Evolutionary conservation across 2,888 invertebrate species (phyloP), one percentile per base, ranked within the genome.

Genomic region (Torymus texanus): DNA sequence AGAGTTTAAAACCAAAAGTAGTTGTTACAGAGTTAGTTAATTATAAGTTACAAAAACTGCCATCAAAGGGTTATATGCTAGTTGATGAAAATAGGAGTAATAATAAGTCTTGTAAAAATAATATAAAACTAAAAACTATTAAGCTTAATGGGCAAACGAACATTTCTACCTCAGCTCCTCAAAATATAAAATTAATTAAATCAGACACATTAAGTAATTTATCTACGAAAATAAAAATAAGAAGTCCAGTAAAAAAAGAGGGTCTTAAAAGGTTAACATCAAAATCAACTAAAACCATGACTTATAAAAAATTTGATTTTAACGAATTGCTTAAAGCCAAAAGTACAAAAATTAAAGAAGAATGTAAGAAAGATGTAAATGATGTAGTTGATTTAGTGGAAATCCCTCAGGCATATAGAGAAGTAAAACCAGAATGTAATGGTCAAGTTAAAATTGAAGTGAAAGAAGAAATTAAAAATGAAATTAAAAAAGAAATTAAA

Each of bases 261-360:
- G 41, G 41, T 14, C 21, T 14, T 3, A 77, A n/a, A 53, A 0
- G 50, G 0, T 59, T 29, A 5, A 61, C 12, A 56, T 53, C 10
- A 51, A 61, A 24, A 63, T 50, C 16, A 13, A 58, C 0, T 16
- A 63, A 18, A 24, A 5, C 3, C 14, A 13, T 2, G 12, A 10
- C 24, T 50, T 73, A 65, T 29, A 41, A 74, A 61, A 83, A 83
- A 41, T 76, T 82, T 13, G 79, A 82, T 73, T 73, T 78, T 59
- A 53, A 80, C 14, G 56, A 68, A 0, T 67, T 53, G 21, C 70
- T 76, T n/a, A 80, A 51, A 74, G 18, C n/a, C 55, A 63, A 53
- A 55, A 58, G 41, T 75, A 58, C 58, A 68, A 55, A 67, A 62
- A 56, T 66, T 50, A 73, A 62, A 14, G 59, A 58, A 58, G 68